phyloP scores from a whole-genome alignment of 2,797 vertebrate species.

The Setipinna tenuifilis region DNA sequence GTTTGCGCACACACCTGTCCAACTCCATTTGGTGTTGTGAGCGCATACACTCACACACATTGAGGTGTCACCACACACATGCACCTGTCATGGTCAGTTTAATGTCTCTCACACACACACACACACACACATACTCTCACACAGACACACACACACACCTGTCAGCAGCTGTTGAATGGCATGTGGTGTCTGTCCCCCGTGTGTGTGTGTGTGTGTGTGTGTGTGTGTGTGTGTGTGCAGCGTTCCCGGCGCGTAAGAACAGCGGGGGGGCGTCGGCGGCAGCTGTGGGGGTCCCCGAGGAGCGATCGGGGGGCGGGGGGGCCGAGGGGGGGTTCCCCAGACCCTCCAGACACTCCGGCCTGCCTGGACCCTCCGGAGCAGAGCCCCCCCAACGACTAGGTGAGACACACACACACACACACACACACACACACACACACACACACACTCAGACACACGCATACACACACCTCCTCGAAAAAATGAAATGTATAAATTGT shows the following conservation, averaged over 20 bases:
- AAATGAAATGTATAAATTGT: no score
- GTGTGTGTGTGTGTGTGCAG: conserved; percentile 63
- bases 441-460: background rate
- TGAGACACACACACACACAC: conserved; percentile 59
- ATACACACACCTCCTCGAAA: background rate
- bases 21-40: background rate
- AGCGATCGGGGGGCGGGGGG: conserved; percentile 67
- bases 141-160: background rate
- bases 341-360: conserved; percentile 73
- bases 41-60: background rate
- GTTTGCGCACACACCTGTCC: background rate
- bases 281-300: background rate
- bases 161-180: background rate
- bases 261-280: conserved; percentile 34
- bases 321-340: conserved; percentile 78
- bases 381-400: conserved; percentile 82
- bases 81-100: no score
- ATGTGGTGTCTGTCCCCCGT: background rate
- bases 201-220: background rate
- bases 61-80: no score
- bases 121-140: background rate
- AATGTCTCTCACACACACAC: background rate
- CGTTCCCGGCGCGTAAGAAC: conserved; percentile 87
- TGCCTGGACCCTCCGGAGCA: conserved; percentile 71
- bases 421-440: background rate